Percentiles rank a stretch among this genome's conserved stretches.
Conservation (phyloP, 2,113 vertebrate genomes). For the Chiloscyllium plagiosum region DNA sequence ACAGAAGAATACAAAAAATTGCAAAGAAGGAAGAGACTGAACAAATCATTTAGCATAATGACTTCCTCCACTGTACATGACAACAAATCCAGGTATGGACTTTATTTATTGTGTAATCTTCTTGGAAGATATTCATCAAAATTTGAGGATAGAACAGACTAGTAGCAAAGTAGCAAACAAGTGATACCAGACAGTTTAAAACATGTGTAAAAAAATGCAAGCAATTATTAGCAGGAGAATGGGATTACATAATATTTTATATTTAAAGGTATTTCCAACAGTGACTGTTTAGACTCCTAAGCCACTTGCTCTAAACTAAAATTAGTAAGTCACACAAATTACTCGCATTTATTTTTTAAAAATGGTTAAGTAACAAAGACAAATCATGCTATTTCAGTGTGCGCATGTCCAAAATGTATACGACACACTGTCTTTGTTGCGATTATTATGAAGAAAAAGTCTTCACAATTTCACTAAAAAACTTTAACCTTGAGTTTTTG, state of each 20-base stretch:
- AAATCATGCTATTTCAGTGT: neutral
- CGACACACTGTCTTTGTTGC: neutral
- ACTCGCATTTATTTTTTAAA: neutral
- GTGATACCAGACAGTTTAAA: neutral
- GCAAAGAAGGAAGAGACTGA: neutral
- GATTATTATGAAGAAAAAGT: neutral
- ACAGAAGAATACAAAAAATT: neutral
- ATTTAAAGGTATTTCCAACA: neutral
- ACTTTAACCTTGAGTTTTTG: conserved; percentile 22
- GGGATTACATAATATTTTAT: neutral
- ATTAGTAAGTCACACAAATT: neutral
- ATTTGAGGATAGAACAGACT: neutral
- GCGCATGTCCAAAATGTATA: neutral
- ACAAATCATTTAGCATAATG: neutral
- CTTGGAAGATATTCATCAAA: neutral
- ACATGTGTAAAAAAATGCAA: neutral
- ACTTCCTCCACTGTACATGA: neutral
- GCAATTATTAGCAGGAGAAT: neutral
- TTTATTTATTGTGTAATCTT: neutral
- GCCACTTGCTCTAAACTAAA: neutral
- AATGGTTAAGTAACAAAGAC: neutral
- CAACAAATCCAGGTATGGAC: neutral
- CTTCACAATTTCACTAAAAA: neutral
- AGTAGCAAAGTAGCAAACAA: neutral
- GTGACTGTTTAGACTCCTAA: neutral